Evolutionary conservation across 2,797 vertebrate species (phyloP), one percentile per base, ranked within the genome.

Genomic region (Falco concolor): DNA sequence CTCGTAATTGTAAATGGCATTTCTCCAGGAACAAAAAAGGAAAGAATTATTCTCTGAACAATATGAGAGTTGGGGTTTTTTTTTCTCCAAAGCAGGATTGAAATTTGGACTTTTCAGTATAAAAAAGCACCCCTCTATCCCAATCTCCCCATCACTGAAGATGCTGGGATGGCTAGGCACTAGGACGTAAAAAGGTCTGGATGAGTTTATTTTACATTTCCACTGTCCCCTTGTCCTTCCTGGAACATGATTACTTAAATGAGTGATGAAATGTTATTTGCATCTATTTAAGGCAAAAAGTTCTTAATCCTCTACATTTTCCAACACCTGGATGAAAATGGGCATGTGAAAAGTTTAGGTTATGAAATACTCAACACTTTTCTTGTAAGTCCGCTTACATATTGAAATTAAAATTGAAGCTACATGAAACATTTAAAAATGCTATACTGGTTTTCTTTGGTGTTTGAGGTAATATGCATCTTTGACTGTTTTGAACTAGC

Each of bases 121-220:
- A 21, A 78, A 76, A 92, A 70, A 40, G 3, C 12, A 21, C 7
- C 0, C 0, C 6, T 24, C 4, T 54, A 8, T 21, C 45, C 27
- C 40, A 19, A 60, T 65, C 25, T 73, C 7, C 12, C 9, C 4
- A 3, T 57, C 25, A 61, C 32, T 42, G 21, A 53, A 87, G 15
- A 54, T 42, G 8, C 3, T 78, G 36, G 81, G 59, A 25, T 32
- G 2, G 1, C 53, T 72, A 50, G 40, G 17, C 14, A 24, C 2
- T 53, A 69, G 38, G 59, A 89, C 82, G 45, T 73, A 56, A 72
- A 92, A 68, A 34, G 18, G 3, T 34, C 30, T 12, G 12, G 50
- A 27, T 61, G 14, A 74, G 24, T 50, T 20, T 59, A 50, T 50
- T 72, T 85, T 38, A 47, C 5, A 5, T 5, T 14, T 91, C 20